Percentiles rank a stretch among this genome's conserved stretches.
Evolutionary conservation across 2,113 vertebrate genomes (phyloP).

Genomic region (Rissa tridactyla): DNA sequence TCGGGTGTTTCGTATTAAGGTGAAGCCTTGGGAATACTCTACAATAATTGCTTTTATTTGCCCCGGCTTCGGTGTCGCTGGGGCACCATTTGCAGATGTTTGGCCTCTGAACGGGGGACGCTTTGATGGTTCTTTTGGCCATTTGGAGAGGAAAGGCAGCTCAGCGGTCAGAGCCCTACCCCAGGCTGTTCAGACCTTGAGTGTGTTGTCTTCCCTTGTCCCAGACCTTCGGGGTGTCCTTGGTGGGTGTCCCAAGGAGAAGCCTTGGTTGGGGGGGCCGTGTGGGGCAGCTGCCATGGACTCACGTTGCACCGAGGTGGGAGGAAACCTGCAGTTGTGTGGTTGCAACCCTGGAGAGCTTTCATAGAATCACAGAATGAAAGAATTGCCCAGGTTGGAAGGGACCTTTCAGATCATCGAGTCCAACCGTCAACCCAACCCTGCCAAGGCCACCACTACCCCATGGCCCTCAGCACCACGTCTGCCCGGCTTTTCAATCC

Average conservation of each 20-base stretch:
- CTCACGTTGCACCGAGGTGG: too few relatives aligned
- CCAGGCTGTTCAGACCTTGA: not conserved
- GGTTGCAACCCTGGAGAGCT: too few relatives aligned
- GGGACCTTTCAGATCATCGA: too few relatives aligned
- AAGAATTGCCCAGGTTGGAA: too few relatives aligned
- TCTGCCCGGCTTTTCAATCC: too few relatives aligned
- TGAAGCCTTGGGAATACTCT: not conserved
- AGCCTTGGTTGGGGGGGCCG: not conserved
- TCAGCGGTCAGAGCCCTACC: not conserved
- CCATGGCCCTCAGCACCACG: too few relatives aligned
- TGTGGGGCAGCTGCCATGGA: not conserved
- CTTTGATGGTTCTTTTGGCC: not conserved
- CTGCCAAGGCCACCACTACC: too few relatives aligned
- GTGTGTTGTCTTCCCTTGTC: not conserved
- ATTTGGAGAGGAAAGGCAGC: not conserved
- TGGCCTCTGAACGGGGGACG: not conserved
- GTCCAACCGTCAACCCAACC: too few relatives aligned
- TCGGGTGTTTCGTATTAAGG: not conserved
- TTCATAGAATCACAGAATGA: too few relatives aligned
- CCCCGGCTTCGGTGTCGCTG: not conserved
- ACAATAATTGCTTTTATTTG: not conserved
- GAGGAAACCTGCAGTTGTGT: accelerated
- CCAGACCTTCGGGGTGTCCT: not conserved
- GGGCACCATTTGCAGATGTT: not conserved
- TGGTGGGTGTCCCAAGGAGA: not conserved